Evolutionary conservation across 2,888 invertebrate species (phyloP).

Genomic region (Liopterus haemorrhoidalis): DNA sequence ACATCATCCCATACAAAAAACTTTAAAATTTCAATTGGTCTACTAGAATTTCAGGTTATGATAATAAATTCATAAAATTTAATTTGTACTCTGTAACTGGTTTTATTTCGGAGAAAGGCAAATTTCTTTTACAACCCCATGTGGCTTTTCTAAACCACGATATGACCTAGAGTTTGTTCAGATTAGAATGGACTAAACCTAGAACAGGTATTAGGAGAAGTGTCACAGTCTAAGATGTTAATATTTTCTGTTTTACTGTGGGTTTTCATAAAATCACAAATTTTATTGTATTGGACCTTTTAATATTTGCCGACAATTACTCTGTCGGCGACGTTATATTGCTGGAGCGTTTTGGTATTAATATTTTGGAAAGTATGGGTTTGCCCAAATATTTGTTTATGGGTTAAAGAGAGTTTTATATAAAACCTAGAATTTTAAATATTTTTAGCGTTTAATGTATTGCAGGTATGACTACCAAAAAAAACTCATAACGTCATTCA

Average conservation of each 20-base stretch:
- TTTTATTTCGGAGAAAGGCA: slow-evolving; percentile 7
- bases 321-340: slow-evolving; percentile 21
- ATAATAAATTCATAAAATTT: slow-evolving; percentile 22
- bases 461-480: too few relatives aligned
- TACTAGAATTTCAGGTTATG: slow-evolving; percentile 9
- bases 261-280: slow-evolving; percentile 17
- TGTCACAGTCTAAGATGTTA: slow-evolving; percentile 4
- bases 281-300: slow-evolving; percentile 18
- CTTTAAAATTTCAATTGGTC: neutral
- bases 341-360: too few relatives aligned
- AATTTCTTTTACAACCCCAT: slow-evolving; percentile 16
- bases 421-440: too few relatives aligned
- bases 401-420: too few relatives aligned
- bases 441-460: too few relatives aligned
- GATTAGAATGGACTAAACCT: slow-evolving; percentile 5
- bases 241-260: slow-evolving; percentile 11
- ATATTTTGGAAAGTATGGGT: too few relatives aligned
- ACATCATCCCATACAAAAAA: neutral
- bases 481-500: too few relatives aligned
- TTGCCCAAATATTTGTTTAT: too few relatives aligned
- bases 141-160: slow-evolving; percentile 10
- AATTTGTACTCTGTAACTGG: slow-evolving; percentile 1
- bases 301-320: slow-evolving; percentile 13
- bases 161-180: slow-evolving; percentile 7
- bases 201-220: neutral